A percentile compares a stretch with the other conserved stretches of the same genome.
These are phyloP conservation scores for Leucophenga montana DNA, from an alignment of 2,888 invertebrate genomes.

Conservation along the genomic window DNA sequence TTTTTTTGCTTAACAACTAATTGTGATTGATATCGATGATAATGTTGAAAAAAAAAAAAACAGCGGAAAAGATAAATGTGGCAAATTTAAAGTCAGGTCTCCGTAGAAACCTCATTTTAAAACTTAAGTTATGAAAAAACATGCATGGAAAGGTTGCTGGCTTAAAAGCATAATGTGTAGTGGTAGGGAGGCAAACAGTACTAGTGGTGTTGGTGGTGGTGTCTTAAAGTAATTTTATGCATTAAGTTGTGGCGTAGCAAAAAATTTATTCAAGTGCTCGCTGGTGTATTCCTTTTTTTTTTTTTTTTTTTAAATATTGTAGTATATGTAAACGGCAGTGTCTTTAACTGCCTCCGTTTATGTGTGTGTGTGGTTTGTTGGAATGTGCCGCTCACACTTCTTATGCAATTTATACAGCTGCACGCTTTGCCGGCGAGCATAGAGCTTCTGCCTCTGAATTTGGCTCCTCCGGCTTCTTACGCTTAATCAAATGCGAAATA, in stretches of 20 bases:
- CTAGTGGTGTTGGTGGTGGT: not conserved
- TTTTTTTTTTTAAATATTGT: constrained; percentile 33
- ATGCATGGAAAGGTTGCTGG: not conserved
- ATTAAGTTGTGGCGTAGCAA: constrained; percentile 27
- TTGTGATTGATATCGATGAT: constrained; percentile 50
- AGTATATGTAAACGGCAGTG: constrained; percentile 34
- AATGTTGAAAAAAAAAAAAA: constrained; percentile 12
- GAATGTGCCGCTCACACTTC: constrained; percentile 50
- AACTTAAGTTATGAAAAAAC: constrained; percentile 3
- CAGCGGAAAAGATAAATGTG: not conserved
- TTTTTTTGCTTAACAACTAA: constrained; percentile 58
- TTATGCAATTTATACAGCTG: constrained; percentile 67
- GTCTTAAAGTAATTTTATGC: constrained; percentile 15
- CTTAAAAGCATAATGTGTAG: not conserved
- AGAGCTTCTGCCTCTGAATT: constrained; percentile 71
- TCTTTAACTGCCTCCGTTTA: constrained; percentile 17
- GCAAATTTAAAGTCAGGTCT: not conserved
- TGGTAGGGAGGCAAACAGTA: not conserved
- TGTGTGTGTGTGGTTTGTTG: constrained; percentile 41
- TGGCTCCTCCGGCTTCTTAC: constrained; percentile 80
- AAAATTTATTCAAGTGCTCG: constrained; percentile 20
- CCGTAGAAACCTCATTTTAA: constrained; percentile 43
- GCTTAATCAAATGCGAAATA: constrained; percentile 87
- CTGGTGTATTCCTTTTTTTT: constrained; percentile 38
- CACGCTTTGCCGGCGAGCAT: constrained; percentile 77